Conservation (phyloP, 1,140 invertebrate genomes). For the Zelostemma sp. region DNA sequence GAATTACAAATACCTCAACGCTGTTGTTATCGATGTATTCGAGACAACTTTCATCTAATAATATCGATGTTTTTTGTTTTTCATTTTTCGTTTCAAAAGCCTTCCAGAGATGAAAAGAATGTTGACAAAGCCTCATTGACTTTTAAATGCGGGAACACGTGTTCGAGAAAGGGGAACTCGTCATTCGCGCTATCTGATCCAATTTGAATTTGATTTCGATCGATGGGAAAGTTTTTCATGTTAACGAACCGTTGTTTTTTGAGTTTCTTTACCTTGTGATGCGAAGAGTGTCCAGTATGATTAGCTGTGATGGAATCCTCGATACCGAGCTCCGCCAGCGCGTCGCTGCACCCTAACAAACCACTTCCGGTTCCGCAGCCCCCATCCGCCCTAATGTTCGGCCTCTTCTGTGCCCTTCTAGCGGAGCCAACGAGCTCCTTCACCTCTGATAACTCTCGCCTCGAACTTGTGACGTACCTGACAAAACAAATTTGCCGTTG, state of each 20-base stretch:
- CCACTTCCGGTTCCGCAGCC: constrained; percentile 41
- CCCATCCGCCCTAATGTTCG: constrained; percentile 56
- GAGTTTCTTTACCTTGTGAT: constrained; percentile 61
- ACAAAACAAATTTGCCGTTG: constrained; percentile 8
- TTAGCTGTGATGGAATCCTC: constrained; percentile 64
- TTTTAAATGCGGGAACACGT: too few relatives aligned
- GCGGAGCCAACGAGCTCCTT: constrained; percentile 61
- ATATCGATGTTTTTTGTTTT: too few relatives aligned
- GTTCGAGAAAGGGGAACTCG: too few relatives aligned
- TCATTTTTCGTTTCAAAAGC: too few relatives aligned
- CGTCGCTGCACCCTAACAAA: constrained; percentile 63
- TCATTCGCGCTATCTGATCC: too few relatives aligned
- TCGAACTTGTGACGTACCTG: constrained; percentile 60
- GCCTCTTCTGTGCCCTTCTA: constrained; percentile 59
- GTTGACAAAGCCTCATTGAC: too few relatives aligned
- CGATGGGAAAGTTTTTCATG: too few relatives aligned
- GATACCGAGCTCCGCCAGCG: constrained; percentile 65
- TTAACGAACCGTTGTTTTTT: too few relatives aligned
- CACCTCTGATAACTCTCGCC: constrained; percentile 60
- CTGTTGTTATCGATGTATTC: too few relatives aligned
- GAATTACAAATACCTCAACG: too few relatives aligned
- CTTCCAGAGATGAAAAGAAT: too few relatives aligned
- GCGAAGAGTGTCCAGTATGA: constrained; percentile 64
- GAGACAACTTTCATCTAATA: too few relatives aligned
- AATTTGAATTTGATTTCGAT: not conserved